A percentile compares a stretch with the other conserved stretches of the same genome.
Evolutionary conservation across 2,797 vertebrate species (phyloP).

Genomic region (Peromyscus eremicus): DNA sequence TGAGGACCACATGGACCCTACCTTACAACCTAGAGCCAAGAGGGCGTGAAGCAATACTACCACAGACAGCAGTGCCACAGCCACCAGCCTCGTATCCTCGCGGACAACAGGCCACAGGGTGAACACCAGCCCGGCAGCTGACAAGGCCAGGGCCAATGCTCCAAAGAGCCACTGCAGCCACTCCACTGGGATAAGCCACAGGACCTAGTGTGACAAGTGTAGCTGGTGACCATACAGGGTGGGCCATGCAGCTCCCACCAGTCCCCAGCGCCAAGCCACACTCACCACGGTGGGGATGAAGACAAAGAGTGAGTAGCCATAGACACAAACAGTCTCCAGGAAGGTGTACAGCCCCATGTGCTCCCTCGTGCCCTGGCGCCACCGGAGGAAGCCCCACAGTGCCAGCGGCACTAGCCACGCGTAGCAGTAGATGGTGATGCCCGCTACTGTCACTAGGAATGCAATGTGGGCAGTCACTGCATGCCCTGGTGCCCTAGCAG

Average conservation of each 20-base stretch:
- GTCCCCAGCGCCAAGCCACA: not conserved
- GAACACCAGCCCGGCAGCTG: constrained; percentile 90
- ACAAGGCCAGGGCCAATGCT: constrained; percentile 89
- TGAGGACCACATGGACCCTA: constrained; percentile 63
- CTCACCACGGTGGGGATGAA: constrained; percentile 95
- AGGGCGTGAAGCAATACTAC: constrained; percentile 91
- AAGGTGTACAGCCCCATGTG: constrained; percentile 90
- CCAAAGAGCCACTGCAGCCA: constrained; percentile 93
- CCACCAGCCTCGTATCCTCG: constrained; percentile 89
- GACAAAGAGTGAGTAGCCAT: constrained; percentile 94
- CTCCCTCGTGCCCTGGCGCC: constrained; percentile 89
- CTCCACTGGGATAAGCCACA: constrained; percentile 91
- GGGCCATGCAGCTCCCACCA: fast-evolving
- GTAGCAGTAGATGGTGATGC: constrained; percentile 92
- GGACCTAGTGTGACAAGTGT: constrained; percentile 85
- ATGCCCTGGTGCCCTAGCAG: not conserved
- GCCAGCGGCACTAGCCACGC: constrained; percentile 93
- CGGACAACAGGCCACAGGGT: constrained; percentile 93
- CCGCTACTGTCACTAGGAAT: constrained; percentile 90
- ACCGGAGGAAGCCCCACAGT: constrained; percentile 94
- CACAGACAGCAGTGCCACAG: constrained; percentile 85
- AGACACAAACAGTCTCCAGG: constrained; percentile 94
- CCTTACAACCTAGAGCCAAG: constrained; percentile 94
- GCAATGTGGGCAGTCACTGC: not conserved
- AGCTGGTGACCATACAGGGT: not conserved